phyloP scores from a whole-genome alignment of 1,140 invertebrate species.

The Lineus longissimus region DNA sequence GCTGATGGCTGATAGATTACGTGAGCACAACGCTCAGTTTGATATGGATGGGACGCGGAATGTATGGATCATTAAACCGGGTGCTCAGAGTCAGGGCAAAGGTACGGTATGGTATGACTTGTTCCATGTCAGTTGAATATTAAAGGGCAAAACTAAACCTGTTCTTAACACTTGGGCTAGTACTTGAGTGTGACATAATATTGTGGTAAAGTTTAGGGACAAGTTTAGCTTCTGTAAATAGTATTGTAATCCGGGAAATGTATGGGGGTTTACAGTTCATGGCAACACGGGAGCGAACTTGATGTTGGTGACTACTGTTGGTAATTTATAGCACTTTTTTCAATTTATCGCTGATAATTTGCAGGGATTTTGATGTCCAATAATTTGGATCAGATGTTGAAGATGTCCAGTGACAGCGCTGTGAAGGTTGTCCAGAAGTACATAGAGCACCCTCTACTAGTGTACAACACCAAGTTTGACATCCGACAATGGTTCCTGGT shows the following conservation, averaged over 20 bases:
- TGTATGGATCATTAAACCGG: conserved; percentile 94
- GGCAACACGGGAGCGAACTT: too few relatives aligned
- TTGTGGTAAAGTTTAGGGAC: too few relatives aligned
- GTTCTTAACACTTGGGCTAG: too few relatives aligned
- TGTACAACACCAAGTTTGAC: conserved; percentile 90
- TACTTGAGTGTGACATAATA: too few relatives aligned
- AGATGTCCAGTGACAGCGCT: conserved; percentile 57
- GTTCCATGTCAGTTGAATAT: neutral
- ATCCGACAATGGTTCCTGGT: conserved; percentile 76
- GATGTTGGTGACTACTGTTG: too few relatives aligned
- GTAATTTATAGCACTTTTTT: too few relatives aligned
- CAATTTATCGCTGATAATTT: conserved; percentile 15
- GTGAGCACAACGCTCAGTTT: conserved; percentile 34
- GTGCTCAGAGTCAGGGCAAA: conserved; percentile 84
- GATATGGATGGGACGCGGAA: conserved; percentile 76
- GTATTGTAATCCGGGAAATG: too few relatives aligned
- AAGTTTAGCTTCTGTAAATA: too few relatives aligned
- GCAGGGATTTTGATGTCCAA: conserved; percentile 81
- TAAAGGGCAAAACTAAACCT: too few relatives aligned
- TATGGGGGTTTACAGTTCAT: too few relatives aligned
- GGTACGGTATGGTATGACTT: conserved; percentile 30
- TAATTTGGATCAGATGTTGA: conserved; percentile 79
- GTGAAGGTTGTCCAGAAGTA: conserved; percentile 88
- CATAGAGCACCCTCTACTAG: conserved; percentile 69
- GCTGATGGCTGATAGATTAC: conserved; percentile 12